Evolutionary conservation across 2,797 vertebrate genomes (phyloP), one percentile per base, ranked within the genome.

Genomic region (Spinus pinus): DNA sequence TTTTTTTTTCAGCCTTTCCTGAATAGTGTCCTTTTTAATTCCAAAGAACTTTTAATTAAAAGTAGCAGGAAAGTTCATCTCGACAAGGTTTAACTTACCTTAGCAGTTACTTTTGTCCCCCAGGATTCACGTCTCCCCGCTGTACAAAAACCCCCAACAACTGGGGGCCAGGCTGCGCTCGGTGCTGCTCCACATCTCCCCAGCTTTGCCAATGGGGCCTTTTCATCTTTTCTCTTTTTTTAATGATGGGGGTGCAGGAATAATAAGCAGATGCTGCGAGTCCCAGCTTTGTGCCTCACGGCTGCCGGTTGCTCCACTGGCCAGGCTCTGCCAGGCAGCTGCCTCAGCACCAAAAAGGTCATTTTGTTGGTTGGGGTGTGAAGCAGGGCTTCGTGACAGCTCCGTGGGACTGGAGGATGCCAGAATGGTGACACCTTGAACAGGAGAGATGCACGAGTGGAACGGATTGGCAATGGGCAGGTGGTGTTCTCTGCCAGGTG

Each of bases 21-120:
- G 97, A 98, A 98, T 98, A 97, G 98, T 98, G 98, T 98, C 98
- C 98, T 98, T 98, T 97, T 98, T 98, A 98, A 98, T 98, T 98
- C 98, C 98, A 98, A 98, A 97, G 97, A 96, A 96, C 96, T 97
- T 98, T 98, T 98, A 97, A 97, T 98, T 98, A 98, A 98, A 98
- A 98, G 96, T 97, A 98, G 97, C 96, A 97, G 96, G 97, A 96
- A 98, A 97, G 97, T 97, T 98, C 98, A 97, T 98, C 98, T 97
- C 87, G 93, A 97, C 97, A 96, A 98, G 98, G 97, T 98, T 98
- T 98, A 98, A 97, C 98, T 98, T 98, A 98, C 98, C 98, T 98
- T 98, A 96, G 97, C 97, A 94, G 97, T 97, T 98, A 97, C 97
- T 98, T 97, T 97, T 97, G 96, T 98, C 96, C 96, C 95, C 95